Base-by-base conservation (phyloP, 2,113 vertebrate species). In the Caranx ignobilis region DNA sequence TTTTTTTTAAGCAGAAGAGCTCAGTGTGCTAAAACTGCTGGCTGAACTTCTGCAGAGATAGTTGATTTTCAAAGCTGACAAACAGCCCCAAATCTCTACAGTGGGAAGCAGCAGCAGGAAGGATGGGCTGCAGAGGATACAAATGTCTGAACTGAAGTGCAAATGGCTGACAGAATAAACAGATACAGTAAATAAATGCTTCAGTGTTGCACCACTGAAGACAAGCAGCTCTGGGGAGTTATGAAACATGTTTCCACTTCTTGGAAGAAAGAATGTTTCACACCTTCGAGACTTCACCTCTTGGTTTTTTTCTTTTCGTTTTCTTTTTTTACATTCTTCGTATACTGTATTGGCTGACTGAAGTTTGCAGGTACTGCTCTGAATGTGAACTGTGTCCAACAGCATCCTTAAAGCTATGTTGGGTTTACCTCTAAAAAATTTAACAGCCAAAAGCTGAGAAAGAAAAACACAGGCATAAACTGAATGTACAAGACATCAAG, bases 141-240 rank as follows among this genome's bases (percentile, higher is more conserved):
- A 54, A 72, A 72, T 48, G 75, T 69, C 65, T 75, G 64, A 79
- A 71, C 57, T 78, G 35, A 66, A 75, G 72, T 55, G 75, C 41
- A 86, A 83, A n/a, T 26, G 71, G 39, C 62, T 87, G 79, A 71
- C 64, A 75, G 77, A 79, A 61, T 69, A 83, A 87, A 91, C 74
- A 78, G 57, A 77, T 65, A 45, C 41, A 18, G 41, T 81, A 71
- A 83, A 88, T 77, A 37, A 74, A 48, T 76, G 70, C 62, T 62
- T 66, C 52, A 19, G 21, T 45, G 0, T 50, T 80, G 63, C 41
- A 54, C 55, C 2, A 21, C n/a, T 6, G 31, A 84, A 75, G 48
- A 69, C 52, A 41, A 35, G 73, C 64, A 62, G 41, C 61, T 18
- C 35, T 31, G 43, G 70, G 61, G 62, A 79, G 19, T 34, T 56